Percentiles rank a stretch among this genome's conserved stretches.
Conservation (phyloP, 2,113 vertebrate species). For the Marcusenius ussheri region DNA sequence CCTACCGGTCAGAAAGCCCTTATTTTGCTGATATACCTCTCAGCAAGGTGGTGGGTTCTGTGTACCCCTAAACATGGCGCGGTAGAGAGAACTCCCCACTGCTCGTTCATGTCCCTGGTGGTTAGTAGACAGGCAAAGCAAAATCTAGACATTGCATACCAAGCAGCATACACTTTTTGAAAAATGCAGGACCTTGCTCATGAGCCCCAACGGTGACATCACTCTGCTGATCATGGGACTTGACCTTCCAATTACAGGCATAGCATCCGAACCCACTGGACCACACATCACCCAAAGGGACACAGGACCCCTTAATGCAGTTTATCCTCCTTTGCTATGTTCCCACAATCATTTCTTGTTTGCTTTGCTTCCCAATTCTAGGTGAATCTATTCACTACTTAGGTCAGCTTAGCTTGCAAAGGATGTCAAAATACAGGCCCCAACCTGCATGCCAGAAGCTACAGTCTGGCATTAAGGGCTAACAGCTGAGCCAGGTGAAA, state of each 20-base stretch:
- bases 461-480: background rate
- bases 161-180: background rate
- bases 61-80: conserved; percentile 34
- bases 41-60: conserved; percentile 33
- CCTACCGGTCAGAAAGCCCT: background rate
- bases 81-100: background rate
- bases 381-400: background rate
- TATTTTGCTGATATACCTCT: conserved; percentile 21
- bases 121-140: background rate
- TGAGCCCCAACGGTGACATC: background rate
- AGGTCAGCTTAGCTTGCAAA: background rate
- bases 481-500: background rate
- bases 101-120: background rate
- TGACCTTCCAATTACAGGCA: background rate
- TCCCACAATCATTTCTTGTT: background rate
- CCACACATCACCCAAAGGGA: background rate
- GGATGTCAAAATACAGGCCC: background rate
- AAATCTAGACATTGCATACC: background rate
- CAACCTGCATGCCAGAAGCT: background rate
- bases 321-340: background rate
- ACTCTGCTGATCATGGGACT: background rate
- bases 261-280: background rate
- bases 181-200: background rate
- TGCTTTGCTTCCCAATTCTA: background rate
- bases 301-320: background rate